These are phyloP conservation scores for Narcine bancroftii DNA, from an alignment of 2,113 vertebrate species.

Conservation along the genomic window DNA sequence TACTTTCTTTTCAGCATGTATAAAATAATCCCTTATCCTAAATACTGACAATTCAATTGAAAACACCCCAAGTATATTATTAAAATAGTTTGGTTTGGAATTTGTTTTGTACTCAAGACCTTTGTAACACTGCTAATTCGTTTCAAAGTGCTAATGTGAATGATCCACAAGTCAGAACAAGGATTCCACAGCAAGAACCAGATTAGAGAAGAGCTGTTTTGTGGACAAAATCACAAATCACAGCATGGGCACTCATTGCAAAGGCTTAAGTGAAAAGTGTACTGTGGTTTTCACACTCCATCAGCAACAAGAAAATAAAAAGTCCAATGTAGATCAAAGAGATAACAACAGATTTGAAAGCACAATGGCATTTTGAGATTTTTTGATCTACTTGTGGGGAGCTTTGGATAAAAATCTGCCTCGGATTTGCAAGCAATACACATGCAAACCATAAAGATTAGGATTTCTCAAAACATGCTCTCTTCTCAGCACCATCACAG, in stretches of 20 bases:
- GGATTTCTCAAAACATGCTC: background rate
- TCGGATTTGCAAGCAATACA: background rate
- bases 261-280: background rate
- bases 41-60: background rate
- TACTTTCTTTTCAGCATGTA: background rate
- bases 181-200: background rate
- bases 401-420: slow-evolving; percentile 18
- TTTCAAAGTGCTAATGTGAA: background rate
- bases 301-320: slow-evolving; percentile 15
- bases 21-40: background rate
- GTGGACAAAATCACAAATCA: background rate
- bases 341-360: background rate
- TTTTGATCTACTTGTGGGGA: slow-evolving; percentile 13
- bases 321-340: slow-evolving; percentile 16
- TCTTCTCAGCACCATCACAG: background rate
- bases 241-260: background rate
- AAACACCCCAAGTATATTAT: background rate
- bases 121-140: background rate
- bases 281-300: background rate
- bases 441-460: slow-evolving; percentile 5
- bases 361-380: slow-evolving; percentile 16
- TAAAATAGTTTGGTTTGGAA: slow-evolving; percentile 2
- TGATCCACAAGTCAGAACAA: slow-evolving; percentile 1
- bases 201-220: background rate
- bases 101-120: background rate